Conservation (phyloP, 2,888 invertebrate genomes). For the Lasioglossum oenotherae region DNA sequence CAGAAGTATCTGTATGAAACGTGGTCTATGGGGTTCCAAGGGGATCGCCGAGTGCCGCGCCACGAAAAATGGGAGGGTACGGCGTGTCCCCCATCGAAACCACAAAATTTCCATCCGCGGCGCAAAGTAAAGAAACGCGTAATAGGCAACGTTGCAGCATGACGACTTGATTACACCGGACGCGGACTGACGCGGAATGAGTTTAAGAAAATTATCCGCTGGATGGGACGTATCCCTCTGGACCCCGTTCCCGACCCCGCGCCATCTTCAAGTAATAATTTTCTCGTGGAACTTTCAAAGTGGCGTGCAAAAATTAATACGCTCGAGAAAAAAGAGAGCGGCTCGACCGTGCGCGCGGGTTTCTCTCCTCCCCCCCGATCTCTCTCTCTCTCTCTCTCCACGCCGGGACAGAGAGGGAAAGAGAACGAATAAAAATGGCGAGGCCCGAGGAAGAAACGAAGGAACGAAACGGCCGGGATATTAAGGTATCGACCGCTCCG, state of each 20-base stretch:
- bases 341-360: neutral
- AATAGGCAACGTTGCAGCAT: constrained; percentile 54
- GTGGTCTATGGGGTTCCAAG: neutral
- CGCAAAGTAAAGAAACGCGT: constrained; percentile 42
- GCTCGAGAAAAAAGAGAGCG: constrained; percentile 28
- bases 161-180: constrained; percentile 58
- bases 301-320: constrained; percentile 58
- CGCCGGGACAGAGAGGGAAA: neutral
- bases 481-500: constrained; percentile 40
- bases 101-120: constrained; percentile 32
- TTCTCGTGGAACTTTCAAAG: constrained; percentile 49
- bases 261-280: constrained; percentile 48
- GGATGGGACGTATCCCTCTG: constrained; percentile 32
- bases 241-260: constrained; percentile 21
- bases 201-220: constrained; percentile 56
- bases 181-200: constrained; percentile 56
- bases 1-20: neutral
- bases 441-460: constrained; percentile 27
- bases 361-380: neutral
- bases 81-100: constrained; percentile 35
- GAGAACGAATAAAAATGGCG: constrained; percentile 9
- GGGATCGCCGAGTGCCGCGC: neutral
- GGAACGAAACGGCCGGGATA: constrained; percentile 24
- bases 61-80: constrained; percentile 8
- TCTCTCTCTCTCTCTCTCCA: neutral